A percentile compares a stretch with the other conserved stretches of the same genome.
Evolutionary conservation across 1,140 invertebrate species (phyloP).

Genomic region (Portunus trituberculatus): DNA sequence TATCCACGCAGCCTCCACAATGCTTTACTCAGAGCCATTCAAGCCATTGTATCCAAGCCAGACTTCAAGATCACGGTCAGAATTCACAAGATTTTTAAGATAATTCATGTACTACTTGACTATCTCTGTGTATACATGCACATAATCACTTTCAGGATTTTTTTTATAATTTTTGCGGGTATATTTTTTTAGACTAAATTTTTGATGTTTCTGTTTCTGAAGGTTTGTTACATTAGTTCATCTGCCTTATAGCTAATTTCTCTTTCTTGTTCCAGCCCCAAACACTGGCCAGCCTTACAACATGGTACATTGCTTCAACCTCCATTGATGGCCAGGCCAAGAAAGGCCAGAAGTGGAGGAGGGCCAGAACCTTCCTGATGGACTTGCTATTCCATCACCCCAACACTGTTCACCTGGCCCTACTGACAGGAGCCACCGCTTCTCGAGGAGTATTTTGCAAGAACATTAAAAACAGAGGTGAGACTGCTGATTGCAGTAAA

Average conservation of each 20-base stretch:
- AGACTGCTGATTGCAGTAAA: not conserved
- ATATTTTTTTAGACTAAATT: not conserved
- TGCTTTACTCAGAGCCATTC: not conserved
- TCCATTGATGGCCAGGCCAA: not conserved
- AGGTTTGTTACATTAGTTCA: no score
- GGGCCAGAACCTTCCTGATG: not conserved
- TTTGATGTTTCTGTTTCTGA: not conserved
- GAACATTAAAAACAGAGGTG: slow-evolving; percentile 32
- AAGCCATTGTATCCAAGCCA: not conserved
- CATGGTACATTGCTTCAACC: slow-evolving; percentile 31
- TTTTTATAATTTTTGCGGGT: not conserved
- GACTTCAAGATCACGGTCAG: not conserved
- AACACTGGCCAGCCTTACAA: slow-evolving; percentile 1
- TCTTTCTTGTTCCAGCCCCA: slow-evolving; percentile 27
- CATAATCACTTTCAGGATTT: not conserved
- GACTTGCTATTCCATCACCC: slow-evolving; percentile 57
- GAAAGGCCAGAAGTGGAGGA: not conserved
- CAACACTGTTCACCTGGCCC: slow-evolving; percentile 23
- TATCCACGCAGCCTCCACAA: not conserved
- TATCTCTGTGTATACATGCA: not conserved
- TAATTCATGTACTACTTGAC: not conserved
- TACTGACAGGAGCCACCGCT: not conserved
- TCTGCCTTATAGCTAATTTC: not conserved
- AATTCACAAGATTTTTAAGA: not conserved
- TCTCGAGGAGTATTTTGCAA: not conserved